Conservation (phyloP, 2,113 vertebrate species). For the Tursiops truncatus region DNA sequence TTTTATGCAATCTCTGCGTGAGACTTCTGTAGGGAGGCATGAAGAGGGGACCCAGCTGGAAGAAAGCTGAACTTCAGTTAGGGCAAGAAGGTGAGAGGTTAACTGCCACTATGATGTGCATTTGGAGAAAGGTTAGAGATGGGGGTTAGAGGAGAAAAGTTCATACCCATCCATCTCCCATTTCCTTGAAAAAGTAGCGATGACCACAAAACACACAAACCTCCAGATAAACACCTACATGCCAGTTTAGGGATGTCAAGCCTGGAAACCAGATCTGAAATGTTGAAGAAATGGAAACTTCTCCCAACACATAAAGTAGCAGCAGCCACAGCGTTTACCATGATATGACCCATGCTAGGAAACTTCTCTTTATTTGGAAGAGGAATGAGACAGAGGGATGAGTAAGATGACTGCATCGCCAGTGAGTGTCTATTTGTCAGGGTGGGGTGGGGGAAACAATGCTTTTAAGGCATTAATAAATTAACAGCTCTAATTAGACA, state of each 20-base stretch:
- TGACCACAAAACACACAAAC: not conserved
- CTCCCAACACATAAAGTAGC: not conserved
- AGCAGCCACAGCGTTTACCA: not conserved
- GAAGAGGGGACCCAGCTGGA: not conserved
- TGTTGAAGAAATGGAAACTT: not conserved
- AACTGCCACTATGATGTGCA: not conserved
- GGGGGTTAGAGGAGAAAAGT: not conserved
- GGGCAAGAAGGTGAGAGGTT: not conserved
- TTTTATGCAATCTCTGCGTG: not conserved
- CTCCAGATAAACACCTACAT: not conserved
- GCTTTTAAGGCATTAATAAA: constrained; percentile 30
- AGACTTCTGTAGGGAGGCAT: not conserved
- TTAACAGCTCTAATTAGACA: not conserved
- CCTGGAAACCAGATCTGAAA: not conserved
- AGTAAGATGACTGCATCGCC: not conserved
- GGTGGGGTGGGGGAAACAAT: not conserved
- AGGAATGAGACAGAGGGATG: not conserved
- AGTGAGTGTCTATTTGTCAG: not conserved
- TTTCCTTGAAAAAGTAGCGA: not conserved
- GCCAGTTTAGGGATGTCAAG: not conserved
- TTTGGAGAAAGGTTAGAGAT: constrained; percentile 1
- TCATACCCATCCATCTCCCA: no score
- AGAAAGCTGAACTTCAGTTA: not conserved
- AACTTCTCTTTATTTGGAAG: not conserved
- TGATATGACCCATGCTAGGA: not conserved